Evolutionary conservation across 2,113 vertebrate species (phyloP).

Genomic region (Mastomys natalensis): DNA sequence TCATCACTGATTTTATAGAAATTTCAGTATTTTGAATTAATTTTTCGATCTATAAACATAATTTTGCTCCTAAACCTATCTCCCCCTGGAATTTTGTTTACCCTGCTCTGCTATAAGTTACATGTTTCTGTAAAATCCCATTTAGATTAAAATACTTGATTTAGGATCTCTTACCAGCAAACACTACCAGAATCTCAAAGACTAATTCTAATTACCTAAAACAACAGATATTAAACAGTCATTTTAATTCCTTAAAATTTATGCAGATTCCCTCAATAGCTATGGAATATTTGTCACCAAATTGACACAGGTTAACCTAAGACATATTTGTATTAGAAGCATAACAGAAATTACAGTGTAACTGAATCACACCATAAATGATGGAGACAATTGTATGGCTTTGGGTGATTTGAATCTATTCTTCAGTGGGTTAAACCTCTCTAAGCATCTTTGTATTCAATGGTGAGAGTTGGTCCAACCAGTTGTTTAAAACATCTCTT

Average conservation of each 20-base stretch:
- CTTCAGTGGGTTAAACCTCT: neutral
- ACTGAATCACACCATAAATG: neutral
- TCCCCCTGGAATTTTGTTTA: neutral
- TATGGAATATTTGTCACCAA: neutral
- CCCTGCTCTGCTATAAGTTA: neutral
- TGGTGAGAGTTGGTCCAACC: neutral
- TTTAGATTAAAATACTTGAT: neutral
- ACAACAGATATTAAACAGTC: neutral
- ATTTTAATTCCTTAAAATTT: neutral
- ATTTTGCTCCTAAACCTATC: neutral
- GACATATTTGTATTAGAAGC: neutral
- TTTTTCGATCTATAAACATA: neutral
- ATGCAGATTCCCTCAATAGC: neutral
- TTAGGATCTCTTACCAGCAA: neutral
- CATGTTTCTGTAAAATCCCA: neutral
- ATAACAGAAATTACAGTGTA: neutral
- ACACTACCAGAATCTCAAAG: neutral
- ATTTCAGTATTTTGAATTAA: constrained; percentile 20
- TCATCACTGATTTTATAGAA: neutral
- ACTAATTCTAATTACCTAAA: neutral
- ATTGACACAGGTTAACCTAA: neutral
- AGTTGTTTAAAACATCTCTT: neutral
- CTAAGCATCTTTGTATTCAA: neutral
- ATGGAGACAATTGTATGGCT: neutral
- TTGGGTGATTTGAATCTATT: neutral